These are phyloP conservation scores for Psilopogon haemacephalus DNA, from an alignment of 2,113 vertebrate genomes.

Conservation along the genomic window DNA sequence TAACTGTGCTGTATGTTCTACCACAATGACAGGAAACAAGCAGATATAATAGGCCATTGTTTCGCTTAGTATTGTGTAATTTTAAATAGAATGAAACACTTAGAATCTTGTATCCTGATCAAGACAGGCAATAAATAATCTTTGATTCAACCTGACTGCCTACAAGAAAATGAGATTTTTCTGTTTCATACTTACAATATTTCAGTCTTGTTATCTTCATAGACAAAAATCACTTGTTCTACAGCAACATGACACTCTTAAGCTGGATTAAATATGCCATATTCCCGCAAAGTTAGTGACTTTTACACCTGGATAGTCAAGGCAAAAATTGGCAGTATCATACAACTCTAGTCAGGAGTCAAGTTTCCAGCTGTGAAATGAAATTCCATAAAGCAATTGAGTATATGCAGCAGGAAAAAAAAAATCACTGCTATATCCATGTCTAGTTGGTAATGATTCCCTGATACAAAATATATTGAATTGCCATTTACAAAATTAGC, in stretches of 20 bases:
- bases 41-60: not conserved
- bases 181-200: not conserved
- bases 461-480: constrained; percentile 22
- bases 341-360: not conserved
- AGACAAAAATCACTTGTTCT: constrained; percentile 13
- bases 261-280: not conserved
- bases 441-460: not conserved
- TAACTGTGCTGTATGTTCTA: not conserved
- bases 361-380: constrained; percentile 50
- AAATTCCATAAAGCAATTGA: not conserved
- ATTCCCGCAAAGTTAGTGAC: constrained; percentile 23
- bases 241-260: not conserved
- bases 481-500: constrained; percentile 19
- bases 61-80: not conserved
- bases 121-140: not conserved
- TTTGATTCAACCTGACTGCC: not conserved
- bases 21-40: not conserved
- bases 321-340: constrained; percentile 46
- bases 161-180: not conserved
- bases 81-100: not conserved
- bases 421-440: not conserved
- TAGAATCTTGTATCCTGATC: not conserved
- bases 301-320: constrained; percentile 34
- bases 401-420: not conserved
- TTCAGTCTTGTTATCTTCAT: not conserved